Evolutionary conservation across 2,888 invertebrate genomes (phyloP).

Genomic region (Rugalucina vietnamica): DNA sequence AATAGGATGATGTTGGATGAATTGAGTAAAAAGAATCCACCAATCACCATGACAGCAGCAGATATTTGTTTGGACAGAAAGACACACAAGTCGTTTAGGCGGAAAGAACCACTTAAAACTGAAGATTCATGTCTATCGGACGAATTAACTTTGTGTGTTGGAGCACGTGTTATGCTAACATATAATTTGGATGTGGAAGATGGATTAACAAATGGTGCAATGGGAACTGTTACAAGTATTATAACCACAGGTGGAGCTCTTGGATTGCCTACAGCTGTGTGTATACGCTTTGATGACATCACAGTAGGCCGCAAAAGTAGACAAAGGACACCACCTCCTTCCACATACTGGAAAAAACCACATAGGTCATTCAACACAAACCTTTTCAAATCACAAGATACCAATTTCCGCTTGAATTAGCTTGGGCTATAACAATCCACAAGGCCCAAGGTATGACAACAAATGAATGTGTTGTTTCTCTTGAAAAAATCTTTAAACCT

Average conservation of each 20-base stretch:
- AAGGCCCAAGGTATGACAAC: conserved; percentile 23
- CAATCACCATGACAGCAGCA: background rate
- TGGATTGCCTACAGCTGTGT: conserved; percentile 34
- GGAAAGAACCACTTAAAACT: background rate
- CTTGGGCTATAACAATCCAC: conserved; percentile 20
- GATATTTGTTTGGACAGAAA: conserved; percentile 15
- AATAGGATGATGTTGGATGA: conserved; percentile 11
- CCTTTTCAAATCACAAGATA: conserved; percentile 15
- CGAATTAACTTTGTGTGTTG: conserved; percentile 7
- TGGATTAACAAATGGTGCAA: conserved; percentile 46
- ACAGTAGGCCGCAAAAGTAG: conserved; percentile 8
- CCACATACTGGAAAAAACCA: background rate
- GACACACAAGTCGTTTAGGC: background rate
- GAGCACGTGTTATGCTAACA: conserved; percentile 42
- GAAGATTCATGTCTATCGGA: background rate
- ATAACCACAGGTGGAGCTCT: conserved; percentile 8
- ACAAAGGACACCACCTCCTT: background rate
- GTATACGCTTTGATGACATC: conserved; percentile 23
- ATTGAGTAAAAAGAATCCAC: background rate
- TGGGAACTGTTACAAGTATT: conserved; percentile 29
- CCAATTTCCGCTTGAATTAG: conserved; percentile 20
- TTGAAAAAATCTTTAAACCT: conserved; percentile 2
- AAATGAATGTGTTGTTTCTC: conserved; percentile 2
- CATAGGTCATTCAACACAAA: background rate
- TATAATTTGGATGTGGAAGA: conserved; percentile 38